phyloP scores from a whole-genome alignment of 2,797 vertebrate genomes.

The Falco concolor region DNA sequence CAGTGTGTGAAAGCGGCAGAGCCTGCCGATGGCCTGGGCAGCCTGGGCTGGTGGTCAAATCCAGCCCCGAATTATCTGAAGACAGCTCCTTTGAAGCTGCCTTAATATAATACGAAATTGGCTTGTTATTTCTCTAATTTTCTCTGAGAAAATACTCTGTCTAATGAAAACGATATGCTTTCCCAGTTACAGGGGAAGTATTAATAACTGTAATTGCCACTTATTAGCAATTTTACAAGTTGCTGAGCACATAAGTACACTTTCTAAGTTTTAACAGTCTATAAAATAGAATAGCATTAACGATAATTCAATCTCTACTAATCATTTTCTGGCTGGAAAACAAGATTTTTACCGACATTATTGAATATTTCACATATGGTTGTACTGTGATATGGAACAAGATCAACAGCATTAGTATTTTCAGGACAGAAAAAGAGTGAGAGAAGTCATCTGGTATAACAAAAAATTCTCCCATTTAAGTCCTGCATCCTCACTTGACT shows the following conservation, averaged over 20 bases:
- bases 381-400: not conserved
- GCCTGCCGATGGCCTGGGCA: not conserved
- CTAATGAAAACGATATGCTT: not conserved
- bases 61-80: not conserved
- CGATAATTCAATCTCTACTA: not conserved
- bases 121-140: not conserved
- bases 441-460: not conserved
- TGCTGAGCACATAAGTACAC: constrained; percentile 1
- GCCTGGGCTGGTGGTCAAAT: accelerated
- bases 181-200: not conserved
- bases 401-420: not conserved
- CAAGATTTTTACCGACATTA: not conserved
- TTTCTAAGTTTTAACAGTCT: not conserved
- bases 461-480: not conserved
- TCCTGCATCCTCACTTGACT: accelerated
- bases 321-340: not conserved
- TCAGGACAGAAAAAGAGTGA: not conserved
- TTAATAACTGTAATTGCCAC: constrained; percentile 36
- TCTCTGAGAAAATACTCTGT: not conserved
- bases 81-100: not conserved
- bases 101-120: not conserved
- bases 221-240: constrained; percentile 46
- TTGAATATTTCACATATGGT: not conserved
- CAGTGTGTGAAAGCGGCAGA: not conserved
- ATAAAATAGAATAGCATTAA: not conserved